These are phyloP conservation scores for Magallana nippona DNA, from an alignment of 2,888 invertebrate species.

Conservation along the genomic window DNA sequence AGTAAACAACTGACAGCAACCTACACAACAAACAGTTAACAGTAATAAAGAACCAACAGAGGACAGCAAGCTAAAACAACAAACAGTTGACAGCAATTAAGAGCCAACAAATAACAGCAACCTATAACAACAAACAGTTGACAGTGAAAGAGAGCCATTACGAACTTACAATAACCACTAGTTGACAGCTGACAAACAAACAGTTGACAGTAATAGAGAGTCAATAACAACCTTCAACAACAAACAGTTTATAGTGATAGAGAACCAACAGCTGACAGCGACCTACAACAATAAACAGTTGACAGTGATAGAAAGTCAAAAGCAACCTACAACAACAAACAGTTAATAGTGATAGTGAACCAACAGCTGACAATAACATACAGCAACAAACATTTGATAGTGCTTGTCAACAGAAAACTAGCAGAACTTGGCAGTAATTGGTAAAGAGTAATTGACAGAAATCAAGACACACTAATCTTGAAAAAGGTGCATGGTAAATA, in stretches of 20 bases:
- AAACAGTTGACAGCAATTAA: no score
- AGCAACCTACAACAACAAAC: neutral
- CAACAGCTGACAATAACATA: neutral
- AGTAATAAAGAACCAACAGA: slow-evolving; percentile 58
- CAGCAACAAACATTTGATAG: no score
- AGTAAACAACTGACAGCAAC: slow-evolving; percentile 54
- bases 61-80: slow-evolving; percentile 55
- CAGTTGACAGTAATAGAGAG: slow-evolving; percentile 62
- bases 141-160: slow-evolving; percentile 49
- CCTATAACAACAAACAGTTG: no score
- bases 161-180: no score
- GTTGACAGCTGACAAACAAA: slow-evolving; percentile 55
- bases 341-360: slow-evolving; percentile 60
- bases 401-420: no score
- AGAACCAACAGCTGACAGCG: no score
- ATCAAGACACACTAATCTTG: no score
- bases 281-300: neutral
- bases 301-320: neutral
- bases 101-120: no score
- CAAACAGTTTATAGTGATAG: no score
- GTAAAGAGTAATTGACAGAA: slow-evolving; percentile 59
- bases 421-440: slow-evolving; percentile 48
- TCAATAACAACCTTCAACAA: slow-evolving; percentile 59
- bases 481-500: neutral
- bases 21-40: slow-evolving; percentile 53